A percentile compares a stretch with the other conserved stretches of the same genome.
phyloP scores from a whole-genome alignment of 2,888 invertebrate species.

The Ctena decussata region DNA sequence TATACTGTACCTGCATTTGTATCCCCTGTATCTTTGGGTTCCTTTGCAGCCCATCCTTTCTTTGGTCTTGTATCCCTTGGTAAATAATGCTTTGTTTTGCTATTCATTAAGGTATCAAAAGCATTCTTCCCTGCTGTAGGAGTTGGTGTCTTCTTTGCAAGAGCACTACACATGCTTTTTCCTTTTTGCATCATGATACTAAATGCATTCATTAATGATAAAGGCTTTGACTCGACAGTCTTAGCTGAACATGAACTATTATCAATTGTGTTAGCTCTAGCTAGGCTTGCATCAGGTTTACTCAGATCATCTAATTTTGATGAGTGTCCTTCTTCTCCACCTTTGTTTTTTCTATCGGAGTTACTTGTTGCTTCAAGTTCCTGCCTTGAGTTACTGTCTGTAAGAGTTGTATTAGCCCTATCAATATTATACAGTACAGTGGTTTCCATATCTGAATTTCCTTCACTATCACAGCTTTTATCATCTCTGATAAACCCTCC shows the following conservation, averaged over 20 bases:
- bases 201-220: constrained; percentile 11
- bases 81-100: not conserved
- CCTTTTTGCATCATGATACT: constrained; percentile 10
- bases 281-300: too few species aligned
- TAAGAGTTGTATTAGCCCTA: too few species aligned
- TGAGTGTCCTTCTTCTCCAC: not conserved
- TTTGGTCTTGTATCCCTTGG: not conserved
- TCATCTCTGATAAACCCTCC: not conserved
- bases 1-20: not conserved
- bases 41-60: not conserved
- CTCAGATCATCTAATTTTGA: too few species aligned
- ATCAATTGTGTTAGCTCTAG: too few species aligned
- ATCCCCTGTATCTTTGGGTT: not conserved
- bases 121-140: not conserved
- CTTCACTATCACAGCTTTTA: too few species aligned
- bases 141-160: not conserved
- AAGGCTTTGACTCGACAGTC: not conserved
- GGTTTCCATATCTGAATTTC: too few species aligned
- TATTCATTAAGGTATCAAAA: not conserved
- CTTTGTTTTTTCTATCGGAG: not conserved
- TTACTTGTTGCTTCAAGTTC: too few species aligned
- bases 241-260: too few species aligned
- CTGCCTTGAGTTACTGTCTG: too few species aligned
- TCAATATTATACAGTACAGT: too few species aligned
- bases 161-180: not conserved